Percentiles rank a stretch among this genome's conserved stretches.
phyloP scores from a whole-genome alignment of 2,888 invertebrate species.

The Dilophus febrilis region DNA sequence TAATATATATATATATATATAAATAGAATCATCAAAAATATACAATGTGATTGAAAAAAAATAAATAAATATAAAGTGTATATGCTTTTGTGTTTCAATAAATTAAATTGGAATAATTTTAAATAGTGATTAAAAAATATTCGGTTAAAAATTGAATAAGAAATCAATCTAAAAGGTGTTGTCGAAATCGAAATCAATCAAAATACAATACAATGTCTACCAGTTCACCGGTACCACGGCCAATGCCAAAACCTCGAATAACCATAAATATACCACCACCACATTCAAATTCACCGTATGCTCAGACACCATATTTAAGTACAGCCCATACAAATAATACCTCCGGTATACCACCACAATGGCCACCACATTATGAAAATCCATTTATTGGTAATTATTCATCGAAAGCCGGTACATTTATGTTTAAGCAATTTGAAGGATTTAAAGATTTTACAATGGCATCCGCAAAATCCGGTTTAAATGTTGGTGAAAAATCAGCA shows the following conservation, averaged over 20 bases:
- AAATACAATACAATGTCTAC: too few relatives aligned
- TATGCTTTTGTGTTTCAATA: too few relatives aligned
- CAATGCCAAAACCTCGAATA: slow-evolving; percentile 3
- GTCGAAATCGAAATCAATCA: too few relatives aligned
- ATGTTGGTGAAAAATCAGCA: slow-evolving; percentile 67
- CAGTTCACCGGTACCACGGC: too few relatives aligned
- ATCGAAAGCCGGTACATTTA: slow-evolving; percentile 56
- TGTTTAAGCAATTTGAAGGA: slow-evolving; percentile 64
- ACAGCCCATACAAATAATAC: neutral
- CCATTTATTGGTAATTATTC: slow-evolving; percentile 33
- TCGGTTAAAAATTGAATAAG: too few relatives aligned
- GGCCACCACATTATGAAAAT: slow-evolving; percentile 17
- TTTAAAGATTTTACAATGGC: slow-evolving; percentile 58
- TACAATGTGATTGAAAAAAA: too few relatives aligned
- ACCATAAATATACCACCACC: slow-evolving; percentile 6
- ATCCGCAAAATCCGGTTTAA: slow-evolving; percentile 58
- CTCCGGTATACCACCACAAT: neutral
- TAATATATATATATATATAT: too few relatives aligned
- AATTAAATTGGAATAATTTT: too few relatives aligned
- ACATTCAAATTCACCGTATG: neutral
- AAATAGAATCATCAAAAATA: too few relatives aligned
- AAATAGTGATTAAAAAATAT: too few relatives aligned
- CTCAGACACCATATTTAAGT: slow-evolving; percentile 2
- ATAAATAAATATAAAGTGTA: too few relatives aligned
- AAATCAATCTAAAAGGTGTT: too few relatives aligned